These are phyloP conservation scores for Cossypha polioptera DNA, from an alignment of 2,797 vertebrate species.

Conservation along the genomic window DNA sequence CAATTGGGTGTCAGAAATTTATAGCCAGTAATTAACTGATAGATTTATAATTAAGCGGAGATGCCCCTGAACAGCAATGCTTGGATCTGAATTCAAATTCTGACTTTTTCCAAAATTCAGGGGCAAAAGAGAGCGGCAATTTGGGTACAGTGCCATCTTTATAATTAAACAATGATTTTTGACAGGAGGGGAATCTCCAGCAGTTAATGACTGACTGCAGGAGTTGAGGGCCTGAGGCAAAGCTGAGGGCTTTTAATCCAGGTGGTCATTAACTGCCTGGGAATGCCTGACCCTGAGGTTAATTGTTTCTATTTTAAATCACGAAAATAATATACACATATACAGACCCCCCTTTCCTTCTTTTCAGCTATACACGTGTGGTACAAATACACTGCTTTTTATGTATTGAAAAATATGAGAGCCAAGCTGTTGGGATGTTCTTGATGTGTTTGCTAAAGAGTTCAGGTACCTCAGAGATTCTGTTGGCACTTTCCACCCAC, in stretches of 20 bases:
- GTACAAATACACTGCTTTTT: neutral
- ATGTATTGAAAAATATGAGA: neutral
- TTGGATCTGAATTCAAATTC: slow-evolving; percentile 37
- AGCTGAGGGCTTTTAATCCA: slow-evolving; percentile 69
- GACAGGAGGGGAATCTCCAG: slow-evolving; percentile 68
- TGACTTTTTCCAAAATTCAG: slow-evolving; percentile 43
- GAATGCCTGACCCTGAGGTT: slow-evolving; percentile 69
- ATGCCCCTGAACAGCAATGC: slow-evolving; percentile 8
- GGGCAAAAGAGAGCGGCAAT: neutral
- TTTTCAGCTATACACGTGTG: neutral
- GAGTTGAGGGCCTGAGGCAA: slow-evolving; percentile 65
- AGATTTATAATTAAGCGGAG: slow-evolving; percentile 45
- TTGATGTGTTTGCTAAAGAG: neutral
- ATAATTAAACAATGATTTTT: slow-evolving; percentile 71
- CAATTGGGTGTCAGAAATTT: slow-evolving; percentile 30
- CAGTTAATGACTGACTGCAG: slow-evolving; percentile 71
- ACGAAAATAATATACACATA: slow-evolving; percentile 47
- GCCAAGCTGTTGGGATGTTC: neutral
- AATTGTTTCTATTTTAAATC: slow-evolving; percentile 72
- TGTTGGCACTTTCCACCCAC: neutral
- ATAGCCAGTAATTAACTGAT: slow-evolving; percentile 49
- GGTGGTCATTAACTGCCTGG: slow-evolving; percentile 71
- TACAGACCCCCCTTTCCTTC: neutral
- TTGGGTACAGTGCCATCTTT: slow-evolving; percentile 58
- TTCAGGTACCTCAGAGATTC: neutral